Evolutionary conservation across 2,113 vertebrate genomes (phyloP).

Genomic region (Phrynocephalus versicolor): DNA sequence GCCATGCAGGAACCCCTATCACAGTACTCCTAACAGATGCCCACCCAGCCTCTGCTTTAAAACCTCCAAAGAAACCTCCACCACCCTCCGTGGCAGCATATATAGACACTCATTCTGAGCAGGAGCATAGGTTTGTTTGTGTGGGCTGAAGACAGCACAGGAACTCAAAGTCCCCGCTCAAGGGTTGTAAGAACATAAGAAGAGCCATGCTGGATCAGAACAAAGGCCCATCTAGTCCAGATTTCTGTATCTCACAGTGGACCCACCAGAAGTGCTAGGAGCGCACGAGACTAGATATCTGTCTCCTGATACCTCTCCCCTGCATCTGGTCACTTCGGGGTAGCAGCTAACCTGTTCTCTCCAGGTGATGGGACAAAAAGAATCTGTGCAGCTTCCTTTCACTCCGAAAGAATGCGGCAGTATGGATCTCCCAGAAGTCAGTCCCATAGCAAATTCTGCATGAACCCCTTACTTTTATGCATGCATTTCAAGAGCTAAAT

Average conservation of each 20-base stretch:
- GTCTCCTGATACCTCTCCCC: too few relatives aligned
- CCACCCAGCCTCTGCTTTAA: too few relatives aligned
- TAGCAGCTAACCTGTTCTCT: background rate
- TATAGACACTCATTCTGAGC: background rate
- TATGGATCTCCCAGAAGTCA: background rate
- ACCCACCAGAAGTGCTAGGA: too few relatives aligned
- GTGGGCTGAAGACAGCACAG: background rate
- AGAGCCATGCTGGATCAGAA: too few relatives aligned
- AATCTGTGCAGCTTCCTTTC: background rate
- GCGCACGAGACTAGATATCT: too few relatives aligned
- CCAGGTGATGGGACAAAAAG: background rate
- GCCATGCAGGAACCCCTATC: too few relatives aligned
- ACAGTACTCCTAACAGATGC: too few relatives aligned
- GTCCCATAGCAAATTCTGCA: background rate
- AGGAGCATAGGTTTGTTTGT: background rate
- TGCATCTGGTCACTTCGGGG: too few relatives aligned
- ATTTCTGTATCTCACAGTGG: too few relatives aligned
- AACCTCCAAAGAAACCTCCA: too few relatives aligned
- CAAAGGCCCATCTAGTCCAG: too few relatives aligned
- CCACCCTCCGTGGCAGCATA: background rate
- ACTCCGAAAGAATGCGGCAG: background rate
- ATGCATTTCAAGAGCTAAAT: background rate
- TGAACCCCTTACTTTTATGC: background rate
- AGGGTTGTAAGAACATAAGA: too few relatives aligned
- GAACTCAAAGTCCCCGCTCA: background rate